A percentile compares a stretch with the other conserved stretches of the same genome.
phyloP scores from a whole-genome alignment of 2,113 vertebrate species.

The Thoracochromis brauschi region DNA sequence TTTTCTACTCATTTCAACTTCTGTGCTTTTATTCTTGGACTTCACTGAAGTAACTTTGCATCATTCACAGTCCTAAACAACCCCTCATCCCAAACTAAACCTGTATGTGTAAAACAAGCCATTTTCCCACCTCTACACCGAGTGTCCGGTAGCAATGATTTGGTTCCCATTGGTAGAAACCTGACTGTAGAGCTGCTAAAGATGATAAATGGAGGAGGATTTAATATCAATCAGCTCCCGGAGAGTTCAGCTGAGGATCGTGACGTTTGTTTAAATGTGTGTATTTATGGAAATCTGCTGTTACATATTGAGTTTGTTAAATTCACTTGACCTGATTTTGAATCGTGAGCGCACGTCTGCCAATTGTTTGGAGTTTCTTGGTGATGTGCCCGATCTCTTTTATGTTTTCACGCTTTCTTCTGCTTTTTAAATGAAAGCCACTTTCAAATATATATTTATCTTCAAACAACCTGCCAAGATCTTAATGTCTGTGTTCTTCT shows the following conservation, averaged over 20 bases:
- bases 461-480: neutral
- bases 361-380: neutral
- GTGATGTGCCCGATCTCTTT: neutral
- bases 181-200: neutral
- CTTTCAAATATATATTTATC: neutral
- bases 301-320: neutral
- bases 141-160: neutral
- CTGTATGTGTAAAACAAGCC: neutral
- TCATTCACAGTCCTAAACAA: neutral
- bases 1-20: neutral
- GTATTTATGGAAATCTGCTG: accelerated
- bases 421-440: neutral
- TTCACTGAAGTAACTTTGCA: neutral
- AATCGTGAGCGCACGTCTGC: neutral
- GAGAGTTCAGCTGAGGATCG: neutral
- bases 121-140: neutral
- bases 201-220: neutral
- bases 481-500: neutral
- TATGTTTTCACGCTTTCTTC: neutral
- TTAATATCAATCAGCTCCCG: neutral
- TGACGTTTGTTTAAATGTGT: neutral
- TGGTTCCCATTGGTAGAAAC: neutral
- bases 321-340: neutral
- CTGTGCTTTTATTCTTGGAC: neutral
- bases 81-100: neutral